A percentile compares a stretch with the other conserved stretches of the same genome.
phyloP scores from a whole-genome alignment of 2,797 vertebrate genomes.

The Aratinga solstitialis region DNA sequence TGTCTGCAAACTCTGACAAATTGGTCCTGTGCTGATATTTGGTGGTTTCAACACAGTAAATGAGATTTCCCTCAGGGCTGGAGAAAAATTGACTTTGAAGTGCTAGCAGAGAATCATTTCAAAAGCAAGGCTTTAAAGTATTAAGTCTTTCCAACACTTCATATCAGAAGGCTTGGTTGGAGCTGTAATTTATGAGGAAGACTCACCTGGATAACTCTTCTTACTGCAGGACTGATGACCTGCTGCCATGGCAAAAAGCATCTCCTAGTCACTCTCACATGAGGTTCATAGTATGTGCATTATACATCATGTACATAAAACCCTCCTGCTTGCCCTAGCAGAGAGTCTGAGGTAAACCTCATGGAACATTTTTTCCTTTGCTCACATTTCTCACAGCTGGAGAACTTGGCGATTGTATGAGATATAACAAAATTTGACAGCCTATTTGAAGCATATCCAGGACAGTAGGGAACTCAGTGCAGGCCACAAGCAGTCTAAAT shows the following conservation, averaged over 20 bases:
- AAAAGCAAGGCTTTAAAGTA: neutral
- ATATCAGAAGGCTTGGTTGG: neutral
- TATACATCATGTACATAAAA: neutral
- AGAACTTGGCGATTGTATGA: neutral
- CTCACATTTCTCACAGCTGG: neutral
- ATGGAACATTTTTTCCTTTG: neutral
- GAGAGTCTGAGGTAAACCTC: neutral
- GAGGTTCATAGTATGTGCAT: neutral
- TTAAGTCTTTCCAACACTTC: neutral
- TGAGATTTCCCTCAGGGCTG: neutral
- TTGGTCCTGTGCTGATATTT: neutral
- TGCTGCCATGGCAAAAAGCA: neutral
- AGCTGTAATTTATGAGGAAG: neutral
- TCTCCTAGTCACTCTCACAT: neutral
- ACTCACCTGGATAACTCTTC: neutral
- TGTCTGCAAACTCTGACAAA: neutral
- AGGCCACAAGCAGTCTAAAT: neutral
- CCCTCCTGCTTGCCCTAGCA: neutral
- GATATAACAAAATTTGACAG: neutral
- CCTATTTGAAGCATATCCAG: neutral
- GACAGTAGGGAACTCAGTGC: fast-evolving
- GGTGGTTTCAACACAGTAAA: neutral
- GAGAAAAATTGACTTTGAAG: neutral
- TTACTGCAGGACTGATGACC: neutral
- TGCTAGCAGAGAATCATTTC: neutral